phyloP scores from a whole-genome alignment of 2,888 invertebrate genomes.

The Plusia festucae region DNA sequence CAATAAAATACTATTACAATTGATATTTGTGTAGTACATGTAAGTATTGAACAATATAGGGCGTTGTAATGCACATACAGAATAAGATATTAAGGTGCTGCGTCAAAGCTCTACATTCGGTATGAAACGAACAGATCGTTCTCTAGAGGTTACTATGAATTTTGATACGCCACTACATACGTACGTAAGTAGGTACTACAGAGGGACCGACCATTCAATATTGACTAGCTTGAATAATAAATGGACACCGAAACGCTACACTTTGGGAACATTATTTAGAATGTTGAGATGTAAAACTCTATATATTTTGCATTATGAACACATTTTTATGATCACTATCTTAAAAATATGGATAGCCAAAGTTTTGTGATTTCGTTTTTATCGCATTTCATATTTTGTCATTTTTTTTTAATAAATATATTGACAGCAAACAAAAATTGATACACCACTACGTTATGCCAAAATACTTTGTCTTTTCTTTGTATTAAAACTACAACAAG shows the following conservation, averaged over 20 bases:
- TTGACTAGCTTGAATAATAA: slow-evolving; percentile 62
- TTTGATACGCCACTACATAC: slow-evolving; percentile 51
- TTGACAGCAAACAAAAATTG: too few species aligned
- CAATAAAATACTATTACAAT: neutral
- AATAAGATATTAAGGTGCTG: slow-evolving; percentile 64
- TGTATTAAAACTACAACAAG: slow-evolving; percentile 31
- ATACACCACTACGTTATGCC: slow-evolving; percentile 10
- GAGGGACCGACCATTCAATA: slow-evolving; percentile 53
- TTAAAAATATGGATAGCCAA: neutral
- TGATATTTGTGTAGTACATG: neutral
- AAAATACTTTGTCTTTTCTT: slow-evolving; percentile 34
- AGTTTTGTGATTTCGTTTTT: neutral
- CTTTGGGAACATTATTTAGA: slow-evolving; percentile 45
- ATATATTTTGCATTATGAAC: neutral
- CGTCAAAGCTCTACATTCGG: slow-evolving; percentile 57
- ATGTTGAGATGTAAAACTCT: slow-evolving; percentile 14
- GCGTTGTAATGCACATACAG: slow-evolving; percentile 47
- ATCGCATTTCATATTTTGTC: neutral
- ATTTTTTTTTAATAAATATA: neutral
- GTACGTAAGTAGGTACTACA: slow-evolving; percentile 34
- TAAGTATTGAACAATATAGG: slow-evolving; percentile 9
- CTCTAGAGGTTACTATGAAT: slow-evolving; percentile 60
- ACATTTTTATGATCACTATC: neutral
- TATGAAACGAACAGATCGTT: slow-evolving; percentile 57
- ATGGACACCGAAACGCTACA: slow-evolving; percentile 51